Base-by-base conservation (phyloP, 2,888 invertebrate genomes). In the Aphelenchoides bicaudatus region DNA sequence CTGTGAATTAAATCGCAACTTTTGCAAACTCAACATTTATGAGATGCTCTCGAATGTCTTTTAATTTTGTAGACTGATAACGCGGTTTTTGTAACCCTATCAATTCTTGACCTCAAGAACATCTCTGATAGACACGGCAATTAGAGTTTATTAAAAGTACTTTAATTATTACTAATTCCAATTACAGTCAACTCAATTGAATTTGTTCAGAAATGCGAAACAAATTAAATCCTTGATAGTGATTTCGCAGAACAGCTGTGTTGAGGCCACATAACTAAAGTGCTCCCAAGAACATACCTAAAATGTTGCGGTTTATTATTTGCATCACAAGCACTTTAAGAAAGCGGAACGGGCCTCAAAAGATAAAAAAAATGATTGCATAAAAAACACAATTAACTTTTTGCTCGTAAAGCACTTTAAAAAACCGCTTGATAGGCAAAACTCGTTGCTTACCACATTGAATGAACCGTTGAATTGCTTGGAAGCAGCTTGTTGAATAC, bases 391-490 rank as follows among this genome's bases (percentile, higher is more conserved):
- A n/a, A n/a, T n/a, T n/a, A n/a, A n/a, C n/a, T n/a, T n/a, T n/a
- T n/a, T n/a, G n/a, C n/a, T n/a, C n/a, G n/a, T n/a, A n/a, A n/a
- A n/a, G n/a, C n/a, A n/a, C n/a, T n/a, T n/a, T n/a, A n/a, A n/a
- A n/a, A n/a, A n/a, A n/a, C n/a, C n/a, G n/a, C n/a, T n/a, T n/a
- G n/a, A n/a, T n/a, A n/a, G n/a, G n/a, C n/a, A n/a, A n/a, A n/a
- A n/a, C n/a, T n/a, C n/a, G n/a, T n/a, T n/a, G n/a, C n/a, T n/a
- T n/a, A n/a, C 23, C 30, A 68, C 65, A 39, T 65, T 68, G 29
- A 70, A 65, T 28, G 56, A 59, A 21, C 62, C 39, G 46, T 65
- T 60, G 61, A 65, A 65, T 29, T 68, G 49, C 47, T 65, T 52
- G 19, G 56, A 54, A 13, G 65, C 65, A 27, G 61, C 61, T 29